Conservation (phyloP, 2,888 invertebrate genomes). For the Leucophora obtusa region DNA sequence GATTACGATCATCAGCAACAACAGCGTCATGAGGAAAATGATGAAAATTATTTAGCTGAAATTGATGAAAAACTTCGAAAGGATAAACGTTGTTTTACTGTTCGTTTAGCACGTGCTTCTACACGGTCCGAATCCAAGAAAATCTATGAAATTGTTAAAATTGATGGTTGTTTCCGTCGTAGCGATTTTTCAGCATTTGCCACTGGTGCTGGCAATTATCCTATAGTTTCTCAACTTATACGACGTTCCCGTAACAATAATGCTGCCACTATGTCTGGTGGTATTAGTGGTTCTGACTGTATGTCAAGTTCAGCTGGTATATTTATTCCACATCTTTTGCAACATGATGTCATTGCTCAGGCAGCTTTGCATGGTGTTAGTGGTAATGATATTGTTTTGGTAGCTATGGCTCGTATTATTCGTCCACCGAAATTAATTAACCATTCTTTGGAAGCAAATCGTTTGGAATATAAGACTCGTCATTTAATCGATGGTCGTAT, state of each 20-base stretch:
- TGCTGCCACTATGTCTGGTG: constrained; percentile 23
- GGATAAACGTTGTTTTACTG: constrained; percentile 81
- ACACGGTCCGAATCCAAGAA: constrained; percentile 84
- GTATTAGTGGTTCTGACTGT: constrained; percentile 6
- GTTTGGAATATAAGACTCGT: constrained; percentile 92
- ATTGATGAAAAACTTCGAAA: constrained; percentile 77
- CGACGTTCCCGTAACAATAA: constrained; percentile 78
- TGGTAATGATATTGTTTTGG: constrained; percentile 84
- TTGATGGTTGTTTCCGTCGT: constrained; percentile 83
- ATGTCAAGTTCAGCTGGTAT: constrained; percentile 5
- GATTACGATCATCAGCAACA: constrained; percentile 16
- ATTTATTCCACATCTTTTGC: constrained; percentile 67
- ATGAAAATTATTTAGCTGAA: constrained; percentile 69
- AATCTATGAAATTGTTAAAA: constrained; percentile 84
- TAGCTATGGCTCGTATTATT: constrained; percentile 86
- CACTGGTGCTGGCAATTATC: constrained; percentile 78
- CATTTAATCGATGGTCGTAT: constrained; percentile 94
- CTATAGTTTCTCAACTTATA: constrained; percentile 78
- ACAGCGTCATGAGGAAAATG: constrained; percentile 66
- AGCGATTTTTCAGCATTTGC: constrained; percentile 80
- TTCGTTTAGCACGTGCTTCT: constrained; percentile 83
- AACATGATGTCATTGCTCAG: constrained; percentile 79
- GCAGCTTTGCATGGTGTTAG: constrained; percentile 80
- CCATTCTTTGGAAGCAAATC: constrained; percentile 83
- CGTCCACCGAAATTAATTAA: constrained; percentile 85